Conservation (phyloP, 2,113 vertebrate species). For the Chinchilla lanigera region DNA sequence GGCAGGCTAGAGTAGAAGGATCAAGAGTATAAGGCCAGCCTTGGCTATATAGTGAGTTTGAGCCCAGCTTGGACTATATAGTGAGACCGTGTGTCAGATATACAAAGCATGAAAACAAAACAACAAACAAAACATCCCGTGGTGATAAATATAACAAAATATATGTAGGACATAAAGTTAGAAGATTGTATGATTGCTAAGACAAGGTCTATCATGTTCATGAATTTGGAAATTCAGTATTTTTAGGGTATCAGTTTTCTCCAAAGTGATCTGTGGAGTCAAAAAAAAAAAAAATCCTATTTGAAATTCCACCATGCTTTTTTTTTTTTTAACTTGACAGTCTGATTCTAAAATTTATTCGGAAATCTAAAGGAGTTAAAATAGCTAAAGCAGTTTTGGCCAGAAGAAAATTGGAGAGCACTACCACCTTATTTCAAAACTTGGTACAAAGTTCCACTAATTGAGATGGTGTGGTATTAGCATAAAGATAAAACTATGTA, state of each 20-base stretch:
- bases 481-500: background rate
- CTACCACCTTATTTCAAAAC: background rate
- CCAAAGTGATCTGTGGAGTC: background rate
- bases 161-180: background rate
- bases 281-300: conserved; percentile 11
- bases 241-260: background rate
- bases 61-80: background rate
- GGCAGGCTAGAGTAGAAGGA: background rate
- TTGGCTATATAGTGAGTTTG: background rate
- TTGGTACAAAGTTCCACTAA: background rate
- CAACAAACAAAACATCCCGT: background rate
- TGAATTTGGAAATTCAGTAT: background rate
- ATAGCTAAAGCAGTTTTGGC: conserved; percentile 34
- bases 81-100: background rate
- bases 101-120: background rate
- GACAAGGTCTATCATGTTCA: background rate
- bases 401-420: background rate
- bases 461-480: background rate
- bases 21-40: background rate
- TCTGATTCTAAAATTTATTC: conserved; percentile 6
- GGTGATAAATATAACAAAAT: background rate
- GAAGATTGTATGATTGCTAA: background rate
- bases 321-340: background rate
- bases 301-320: background rate
- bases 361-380: background rate